phyloP scores from a whole-genome alignment of 2,797 vertebrate genomes.

The Gobio occitaniae region DNA sequence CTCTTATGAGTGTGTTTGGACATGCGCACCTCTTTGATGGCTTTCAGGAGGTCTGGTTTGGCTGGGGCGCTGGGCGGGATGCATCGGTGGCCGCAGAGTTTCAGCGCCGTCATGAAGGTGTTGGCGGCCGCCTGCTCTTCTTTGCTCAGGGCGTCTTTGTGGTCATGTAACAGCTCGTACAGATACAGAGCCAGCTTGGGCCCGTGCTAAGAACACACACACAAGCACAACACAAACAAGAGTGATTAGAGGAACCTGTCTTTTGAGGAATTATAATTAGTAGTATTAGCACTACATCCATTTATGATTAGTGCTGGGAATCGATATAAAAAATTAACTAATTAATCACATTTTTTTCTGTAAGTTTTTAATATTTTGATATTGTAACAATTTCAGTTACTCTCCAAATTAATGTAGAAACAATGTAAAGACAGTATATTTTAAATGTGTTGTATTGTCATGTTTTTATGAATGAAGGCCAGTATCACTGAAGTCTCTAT shows the following conservation, averaged over 20 bases:
- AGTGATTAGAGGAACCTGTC: neutral
- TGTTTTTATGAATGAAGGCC: too few relatives aligned
- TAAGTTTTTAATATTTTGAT: too few relatives aligned
- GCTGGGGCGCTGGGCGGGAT: slow-evolving; percentile 83
- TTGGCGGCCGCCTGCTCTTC: slow-evolving; percentile 83
- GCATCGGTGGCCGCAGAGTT: slow-evolving; percentile 89
- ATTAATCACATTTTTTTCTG: too few relatives aligned
- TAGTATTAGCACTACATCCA: neutral
- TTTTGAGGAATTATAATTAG: neutral
- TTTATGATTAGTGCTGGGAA: neutral
- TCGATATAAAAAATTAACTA: too few relatives aligned
- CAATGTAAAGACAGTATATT: too few relatives aligned
- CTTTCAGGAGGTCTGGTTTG: slow-evolving; percentile 88
- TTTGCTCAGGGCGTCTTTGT: slow-evolving; percentile 84
- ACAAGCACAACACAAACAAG: neutral
- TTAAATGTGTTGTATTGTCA: too few relatives aligned
- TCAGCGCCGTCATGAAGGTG: slow-evolving; percentile 87
- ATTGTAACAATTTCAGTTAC: too few relatives aligned
- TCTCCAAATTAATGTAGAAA: too few relatives aligned
- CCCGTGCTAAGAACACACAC: slow-evolving; percentile 82
- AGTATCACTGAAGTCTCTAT: too few relatives aligned
- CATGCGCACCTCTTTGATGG: slow-evolving; percentile 86
- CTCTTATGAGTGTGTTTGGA: neutral
- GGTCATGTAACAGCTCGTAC: slow-evolving; percentile 89
- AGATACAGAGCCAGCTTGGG: slow-evolving; percentile 93